Conservation (phyloP, 1,140 invertebrate species). For the Lasaia peninsularis region DNA sequence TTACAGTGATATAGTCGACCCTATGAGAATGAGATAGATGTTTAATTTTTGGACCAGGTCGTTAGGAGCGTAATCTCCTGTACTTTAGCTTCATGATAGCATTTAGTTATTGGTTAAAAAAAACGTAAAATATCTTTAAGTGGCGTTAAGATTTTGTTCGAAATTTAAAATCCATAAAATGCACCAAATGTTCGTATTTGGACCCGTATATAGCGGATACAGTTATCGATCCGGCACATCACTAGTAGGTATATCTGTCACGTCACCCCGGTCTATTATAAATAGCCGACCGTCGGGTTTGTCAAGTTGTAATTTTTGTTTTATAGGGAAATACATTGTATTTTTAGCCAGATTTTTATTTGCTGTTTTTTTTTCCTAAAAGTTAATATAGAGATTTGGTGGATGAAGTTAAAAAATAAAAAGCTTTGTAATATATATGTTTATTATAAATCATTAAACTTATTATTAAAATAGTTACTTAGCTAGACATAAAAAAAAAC, state of each 20-base stretch:
- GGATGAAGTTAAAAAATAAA: background rate
- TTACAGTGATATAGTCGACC: too few relatives aligned
- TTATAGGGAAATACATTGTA: constrained; percentile 25
- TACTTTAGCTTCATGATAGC: too few relatives aligned
- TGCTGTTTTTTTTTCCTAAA: constrained; percentile 9
- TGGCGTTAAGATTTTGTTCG: too few relatives aligned
- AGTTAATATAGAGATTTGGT: background rate
- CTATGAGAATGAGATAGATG: too few relatives aligned
- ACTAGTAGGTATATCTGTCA: background rate
- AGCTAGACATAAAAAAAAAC: constrained; percentile 1
- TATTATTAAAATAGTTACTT: constrained; percentile 2
- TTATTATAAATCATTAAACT: background rate
- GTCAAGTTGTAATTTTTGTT: constrained; percentile 22
- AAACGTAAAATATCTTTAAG: too few relatives aligned
- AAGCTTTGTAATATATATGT: background rate
- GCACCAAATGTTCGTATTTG: too few relatives aligned
- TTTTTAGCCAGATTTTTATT: constrained; percentile 19
- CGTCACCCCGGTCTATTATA: background rate
- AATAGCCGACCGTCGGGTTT: constrained; percentile 9
- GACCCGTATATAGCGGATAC: too few relatives aligned
- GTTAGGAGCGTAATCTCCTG: too few relatives aligned
- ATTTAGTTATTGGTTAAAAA: too few relatives aligned
- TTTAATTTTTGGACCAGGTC: too few relatives aligned
- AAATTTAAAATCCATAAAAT: too few relatives aligned
- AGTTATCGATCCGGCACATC: too few relatives aligned